phyloP scores from a whole-genome alignment of 2,797 vertebrate genomes.

The Pipistrellus pygmaeus region DNA sequence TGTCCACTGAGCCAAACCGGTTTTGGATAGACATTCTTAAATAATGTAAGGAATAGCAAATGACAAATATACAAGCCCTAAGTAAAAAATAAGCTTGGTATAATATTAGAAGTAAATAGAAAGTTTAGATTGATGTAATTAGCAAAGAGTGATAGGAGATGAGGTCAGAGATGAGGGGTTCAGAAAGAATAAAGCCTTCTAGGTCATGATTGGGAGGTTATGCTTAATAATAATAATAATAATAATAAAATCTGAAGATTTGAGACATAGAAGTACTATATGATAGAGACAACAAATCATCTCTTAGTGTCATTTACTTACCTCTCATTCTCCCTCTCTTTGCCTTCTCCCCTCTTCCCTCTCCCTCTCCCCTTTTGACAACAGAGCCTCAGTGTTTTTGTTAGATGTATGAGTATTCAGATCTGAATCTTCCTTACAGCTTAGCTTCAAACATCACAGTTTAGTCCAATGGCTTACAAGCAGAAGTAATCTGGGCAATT shows the following conservation, averaged over 20 bases:
- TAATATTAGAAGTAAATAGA: not conserved
- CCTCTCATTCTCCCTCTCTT: not conserved
- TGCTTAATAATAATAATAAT: not conserved
- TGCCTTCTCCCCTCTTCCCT: not conserved
- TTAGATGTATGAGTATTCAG: not conserved
- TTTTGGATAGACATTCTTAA: not conserved
- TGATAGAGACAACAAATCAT: not conserved
- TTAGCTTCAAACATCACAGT: not conserved
- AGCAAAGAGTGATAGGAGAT: not conserved
- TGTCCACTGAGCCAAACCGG: no score
- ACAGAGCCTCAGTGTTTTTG: not conserved
- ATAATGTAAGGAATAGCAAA: not conserved
- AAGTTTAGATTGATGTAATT: not conserved
- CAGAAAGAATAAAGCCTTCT: not conserved
- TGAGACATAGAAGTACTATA: not conserved
- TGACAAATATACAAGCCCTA: not conserved
- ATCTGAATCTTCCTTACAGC: not conserved
- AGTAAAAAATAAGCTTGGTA: not conserved
- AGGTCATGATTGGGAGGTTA: not conserved
- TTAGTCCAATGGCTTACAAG: not conserved
- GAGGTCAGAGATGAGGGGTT: accelerated
- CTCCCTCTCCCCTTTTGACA: not conserved
- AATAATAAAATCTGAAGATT: not conserved
- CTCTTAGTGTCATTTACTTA: not conserved
- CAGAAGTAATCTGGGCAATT: not conserved